A percentile compares a stretch with the other conserved stretches of the same genome.
These are phyloP conservation scores for Halisarca cf. caerulea DNA, from an alignment of 37 sponge, comb jelly and placozoan species.

Conservation along the genomic window DNA sequence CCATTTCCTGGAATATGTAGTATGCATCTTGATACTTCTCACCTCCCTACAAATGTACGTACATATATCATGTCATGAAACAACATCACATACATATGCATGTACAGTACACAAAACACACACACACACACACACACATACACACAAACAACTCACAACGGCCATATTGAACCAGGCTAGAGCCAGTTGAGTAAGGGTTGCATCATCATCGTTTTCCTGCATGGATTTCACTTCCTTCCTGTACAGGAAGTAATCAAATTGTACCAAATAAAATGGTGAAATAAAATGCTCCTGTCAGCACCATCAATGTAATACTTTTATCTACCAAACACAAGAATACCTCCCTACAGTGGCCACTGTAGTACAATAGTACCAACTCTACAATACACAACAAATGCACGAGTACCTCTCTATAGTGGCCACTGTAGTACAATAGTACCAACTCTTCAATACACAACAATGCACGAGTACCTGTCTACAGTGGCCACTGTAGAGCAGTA, in stretches of 20 bases:
- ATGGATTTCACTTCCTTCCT: slow-evolving; percentile 93
- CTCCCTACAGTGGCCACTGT: no score
- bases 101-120: background rate
- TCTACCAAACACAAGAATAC: no score
- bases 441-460: no score
- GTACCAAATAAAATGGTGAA: no score
- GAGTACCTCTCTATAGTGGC: no score
- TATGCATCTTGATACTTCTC: slow-evolving; percentile 94
- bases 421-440: no score
- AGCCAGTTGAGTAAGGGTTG: slow-evolving; percentile 92
- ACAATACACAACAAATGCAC: no score
- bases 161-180: slow-evolving; percentile 92
- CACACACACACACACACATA: background rate
- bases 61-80: background rate
- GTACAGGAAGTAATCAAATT: background rate
- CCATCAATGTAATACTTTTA: no score
- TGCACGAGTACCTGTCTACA: no score
- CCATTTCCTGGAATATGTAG: slow-evolving; percentile 97
- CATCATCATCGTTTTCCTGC: slow-evolving; percentile 96
- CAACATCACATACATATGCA: background rate
- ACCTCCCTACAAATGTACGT: slow-evolving; percentile 50
- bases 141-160: slow-evolving; percentile 44
- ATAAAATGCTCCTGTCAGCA: no score
- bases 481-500: no score
- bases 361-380: no score